Evolutionary conservation across 2,888 invertebrate species (phyloP), one percentile per base, ranked within the genome.

Genomic region (Diarsia dahlii): DNA sequence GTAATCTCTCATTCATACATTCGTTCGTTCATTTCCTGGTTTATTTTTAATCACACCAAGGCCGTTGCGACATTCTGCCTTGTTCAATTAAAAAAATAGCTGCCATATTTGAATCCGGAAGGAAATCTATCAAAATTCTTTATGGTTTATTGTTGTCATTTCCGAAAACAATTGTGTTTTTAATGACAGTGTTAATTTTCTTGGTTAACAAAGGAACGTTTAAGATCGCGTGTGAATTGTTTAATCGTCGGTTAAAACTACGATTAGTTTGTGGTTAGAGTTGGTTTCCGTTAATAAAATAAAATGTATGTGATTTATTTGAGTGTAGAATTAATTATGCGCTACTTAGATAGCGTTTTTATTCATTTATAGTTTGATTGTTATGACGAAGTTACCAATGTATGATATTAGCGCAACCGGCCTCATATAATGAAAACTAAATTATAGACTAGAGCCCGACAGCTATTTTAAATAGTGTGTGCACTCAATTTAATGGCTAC

Each of bases 21-120:
- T 85, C 75, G 71, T 82, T 82, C 79, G 60, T 75, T 83, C 80
- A 89, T 90, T 91, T 92, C 92, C 90, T 89, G 82, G 79, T 89
- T 82, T 86, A 81, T 87, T 87, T 89, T 87, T 80, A 90, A 89
- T 87, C 84, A 84, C 70, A 39, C 71, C 90, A 90, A 91, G 91
- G 91, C 79, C 78, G n/a, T 45, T 54, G 56, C 80, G 88, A 77
- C 89, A 89, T 76, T 84, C 78, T 67, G 82, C 72, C 78, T 78
- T 66, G 78, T 76, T 45, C 60, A 71, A 82, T 78, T 74, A 68
- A 68, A 71, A 78, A 72, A 79, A 66, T n/a, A 75, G 45, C 23
- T 67, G 46, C 18, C 71, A 56, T 67, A 65, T 67, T 79, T 56
- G 48, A 71, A 75, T 78, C 76, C 88, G 88, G 88, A 88, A 88